Conservation (phyloP, 2,113 vertebrate species). For the Lepus americanus region DNA sequence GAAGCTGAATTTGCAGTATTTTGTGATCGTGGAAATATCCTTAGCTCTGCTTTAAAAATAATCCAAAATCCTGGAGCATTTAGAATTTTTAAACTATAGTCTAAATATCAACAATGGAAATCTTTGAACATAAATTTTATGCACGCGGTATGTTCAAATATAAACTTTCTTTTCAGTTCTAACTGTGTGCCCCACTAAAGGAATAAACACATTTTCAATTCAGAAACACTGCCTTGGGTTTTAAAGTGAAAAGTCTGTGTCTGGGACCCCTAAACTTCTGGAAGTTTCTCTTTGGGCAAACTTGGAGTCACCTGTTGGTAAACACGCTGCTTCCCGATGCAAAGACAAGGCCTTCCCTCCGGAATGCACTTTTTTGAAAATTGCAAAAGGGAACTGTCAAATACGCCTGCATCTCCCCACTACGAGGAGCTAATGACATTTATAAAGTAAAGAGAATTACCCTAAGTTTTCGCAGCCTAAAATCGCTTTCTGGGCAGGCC, state of each 20-base stretch:
- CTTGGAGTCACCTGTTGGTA: slow-evolving; percentile 41
- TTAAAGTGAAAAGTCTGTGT: neutral
- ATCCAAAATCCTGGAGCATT: slow-evolving; percentile 12
- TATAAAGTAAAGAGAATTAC: slow-evolving; percentile 46
- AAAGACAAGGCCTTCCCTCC: neutral
- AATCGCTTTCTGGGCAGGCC: slow-evolving; percentile 38
- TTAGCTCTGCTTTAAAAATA: neutral
- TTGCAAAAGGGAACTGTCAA: neutral
- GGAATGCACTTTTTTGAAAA: neutral
- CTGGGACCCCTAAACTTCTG: neutral
- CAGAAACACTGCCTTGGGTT: neutral
- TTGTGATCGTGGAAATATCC: neutral
- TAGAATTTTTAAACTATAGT: neutral
- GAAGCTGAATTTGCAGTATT: slow-evolving; percentile 36
- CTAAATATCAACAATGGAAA: neutral
- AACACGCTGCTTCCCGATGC: neutral
- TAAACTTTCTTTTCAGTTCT: neutral
- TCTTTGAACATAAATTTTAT: slow-evolving; percentile 41
- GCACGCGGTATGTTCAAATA: neutral
- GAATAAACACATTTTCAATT: neutral
- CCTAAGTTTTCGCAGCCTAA: fast-evolving
- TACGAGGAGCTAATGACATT: slow-evolving; percentile 56
- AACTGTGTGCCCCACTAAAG: neutral
- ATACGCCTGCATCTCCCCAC: neutral
- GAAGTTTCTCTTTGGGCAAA: neutral